A percentile compares a stretch with the other conserved stretches of the same genome.
These are phyloP conservation scores for Petaurus breviceps DNA, from an alignment of 2,113 vertebrate species.

Conservation along the genomic window DNA sequence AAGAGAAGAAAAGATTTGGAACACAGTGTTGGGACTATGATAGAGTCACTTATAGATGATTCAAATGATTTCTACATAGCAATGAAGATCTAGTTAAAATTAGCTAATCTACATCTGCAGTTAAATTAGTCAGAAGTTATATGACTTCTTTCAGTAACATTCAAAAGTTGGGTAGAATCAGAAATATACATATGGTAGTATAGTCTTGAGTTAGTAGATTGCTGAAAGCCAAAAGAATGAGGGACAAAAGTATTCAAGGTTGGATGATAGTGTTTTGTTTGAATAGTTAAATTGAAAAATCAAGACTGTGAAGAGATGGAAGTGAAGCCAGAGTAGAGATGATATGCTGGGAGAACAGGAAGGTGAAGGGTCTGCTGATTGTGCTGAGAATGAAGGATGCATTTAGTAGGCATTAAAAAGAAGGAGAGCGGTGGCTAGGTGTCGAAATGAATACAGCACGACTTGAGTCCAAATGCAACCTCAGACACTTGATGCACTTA, in stretches of 20 bases:
- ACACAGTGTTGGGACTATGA: not conserved
- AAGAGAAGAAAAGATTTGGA: not conserved
- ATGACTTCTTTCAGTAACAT: not conserved
- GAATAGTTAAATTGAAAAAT: not conserved
- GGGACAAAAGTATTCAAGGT: not conserved
- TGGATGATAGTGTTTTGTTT: not conserved
- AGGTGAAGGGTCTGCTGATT: not conserved
- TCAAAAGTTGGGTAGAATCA: not conserved
- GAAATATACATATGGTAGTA: not conserved
- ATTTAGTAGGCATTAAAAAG: not conserved
- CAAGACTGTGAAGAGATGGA: not conserved
- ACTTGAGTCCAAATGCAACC: too few species aligned
- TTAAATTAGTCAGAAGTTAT: not conserved
- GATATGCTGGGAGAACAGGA: not conserved
- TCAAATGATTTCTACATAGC: not conserved
- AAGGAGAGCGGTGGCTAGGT: too few species aligned
- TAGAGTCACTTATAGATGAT: not conserved
- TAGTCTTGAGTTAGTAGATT: not conserved
- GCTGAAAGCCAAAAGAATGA: not conserved
- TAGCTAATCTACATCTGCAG: not conserved
- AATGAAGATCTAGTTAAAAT: not conserved
- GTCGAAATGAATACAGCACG: too few species aligned
- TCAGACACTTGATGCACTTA: too few species aligned
- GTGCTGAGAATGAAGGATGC: not conserved
- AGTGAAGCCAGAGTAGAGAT: not conserved